A percentile compares a stretch with the other conserved stretches of the same genome.
Conservation (phyloP, 1,140 invertebrate species). For the Hylyphantes graminicola region DNA sequence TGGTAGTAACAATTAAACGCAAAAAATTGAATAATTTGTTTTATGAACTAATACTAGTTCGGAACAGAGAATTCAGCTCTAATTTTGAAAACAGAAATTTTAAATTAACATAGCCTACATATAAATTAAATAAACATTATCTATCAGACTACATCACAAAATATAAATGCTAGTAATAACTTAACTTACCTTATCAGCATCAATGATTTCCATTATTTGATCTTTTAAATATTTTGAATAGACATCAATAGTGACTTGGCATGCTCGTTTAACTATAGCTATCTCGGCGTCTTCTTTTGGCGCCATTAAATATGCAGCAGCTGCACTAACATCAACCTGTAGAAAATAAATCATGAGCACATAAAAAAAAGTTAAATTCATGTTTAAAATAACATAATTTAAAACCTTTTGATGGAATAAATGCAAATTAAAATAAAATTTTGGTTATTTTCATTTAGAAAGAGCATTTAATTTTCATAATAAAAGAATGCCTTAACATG, state of each 20-base stretch:
- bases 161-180: background rate
- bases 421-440: background rate
- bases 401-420: background rate
- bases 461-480: too few species aligned
- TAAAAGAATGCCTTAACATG: background rate
- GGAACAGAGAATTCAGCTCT: too few species aligned
- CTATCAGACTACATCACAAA: background rate
- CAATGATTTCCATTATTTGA: slow-evolving; percentile 98
- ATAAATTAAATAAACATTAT: too few species aligned
- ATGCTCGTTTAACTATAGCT: slow-evolving; percentile 93
- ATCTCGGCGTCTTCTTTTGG: slow-evolving; percentile 96
- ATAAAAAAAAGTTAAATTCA: background rate
- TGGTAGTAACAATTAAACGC: too few species aligned
- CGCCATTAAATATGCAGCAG: slow-evolving; percentile 88
- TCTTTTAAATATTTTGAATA: slow-evolving; percentile 97
- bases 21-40: too few species aligned
- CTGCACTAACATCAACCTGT: slow-evolving; percentile 85
- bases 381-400: background rate
- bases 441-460: background rate
- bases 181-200: slow-evolving; percentile 89
- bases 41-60: too few species aligned
- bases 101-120: background rate
- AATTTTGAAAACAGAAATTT: background rate
- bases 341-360: slow-evolving; percentile 48
- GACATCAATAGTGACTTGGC: slow-evolving; percentile 90